These are phyloP conservation scores for Lepilemur ruficaudatus DNA, from an alignment of 2,797 vertebrate genomes.

Conservation along the genomic window DNA sequence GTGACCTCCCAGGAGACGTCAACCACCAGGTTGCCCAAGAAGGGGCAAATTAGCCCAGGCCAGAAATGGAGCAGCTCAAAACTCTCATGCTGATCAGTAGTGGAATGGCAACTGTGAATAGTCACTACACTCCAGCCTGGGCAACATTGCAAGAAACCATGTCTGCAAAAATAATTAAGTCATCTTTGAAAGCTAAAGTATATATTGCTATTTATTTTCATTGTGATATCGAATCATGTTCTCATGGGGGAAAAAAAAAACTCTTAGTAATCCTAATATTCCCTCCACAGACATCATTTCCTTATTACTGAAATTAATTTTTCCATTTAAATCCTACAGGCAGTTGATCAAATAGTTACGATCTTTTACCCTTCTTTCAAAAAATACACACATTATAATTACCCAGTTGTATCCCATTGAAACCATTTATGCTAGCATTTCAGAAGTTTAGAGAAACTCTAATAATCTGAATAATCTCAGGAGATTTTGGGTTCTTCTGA, in stretches of 20 bases:
- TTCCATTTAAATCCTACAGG: not conserved
- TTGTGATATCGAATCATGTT: slow-evolving; percentile 6
- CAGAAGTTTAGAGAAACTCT: not conserved
- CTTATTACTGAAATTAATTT: not conserved
- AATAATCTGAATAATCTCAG: not conserved
- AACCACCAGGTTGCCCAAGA: too few relatives aligned
- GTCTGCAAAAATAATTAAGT: too few relatives aligned
- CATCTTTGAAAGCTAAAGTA: not conserved
- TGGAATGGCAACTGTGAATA: too few relatives aligned
- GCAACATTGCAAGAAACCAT: not conserved
- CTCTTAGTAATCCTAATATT: too few relatives aligned
- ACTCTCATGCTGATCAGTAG: too few relatives aligned
- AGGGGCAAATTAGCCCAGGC: too few relatives aligned
- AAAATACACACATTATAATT: not conserved
- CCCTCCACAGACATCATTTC: too few relatives aligned
- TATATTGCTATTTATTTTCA: not conserved
- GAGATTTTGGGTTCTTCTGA: too few relatives aligned
- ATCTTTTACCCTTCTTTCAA: not conserved
- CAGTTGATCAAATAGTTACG: not conserved
- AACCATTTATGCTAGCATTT: not conserved
- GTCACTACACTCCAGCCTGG: too few relatives aligned
- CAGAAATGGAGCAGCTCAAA: too few relatives aligned
- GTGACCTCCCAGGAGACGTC: too few relatives aligned
- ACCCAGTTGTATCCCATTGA: not conserved
- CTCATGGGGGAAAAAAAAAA: not conserved